phyloP scores from a whole-genome alignment of 2,888 invertebrate species.

The Polylopha cassiicola region DNA sequence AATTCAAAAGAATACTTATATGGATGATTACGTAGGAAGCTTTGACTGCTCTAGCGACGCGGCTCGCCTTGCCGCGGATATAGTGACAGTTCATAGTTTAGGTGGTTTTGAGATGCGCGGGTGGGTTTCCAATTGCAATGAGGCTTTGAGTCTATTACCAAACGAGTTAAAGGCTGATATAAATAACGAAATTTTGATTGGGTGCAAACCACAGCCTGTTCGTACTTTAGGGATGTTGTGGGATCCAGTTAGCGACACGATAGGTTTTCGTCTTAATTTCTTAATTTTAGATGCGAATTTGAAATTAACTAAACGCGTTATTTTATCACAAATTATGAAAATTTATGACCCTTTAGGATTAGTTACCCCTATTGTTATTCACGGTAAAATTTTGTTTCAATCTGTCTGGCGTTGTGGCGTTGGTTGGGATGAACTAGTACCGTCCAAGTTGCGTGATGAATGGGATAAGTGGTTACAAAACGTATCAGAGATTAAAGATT shows the following conservation, averaged over 20 bases:
- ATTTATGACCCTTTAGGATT: conserved; percentile 31
- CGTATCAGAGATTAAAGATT: not conserved
- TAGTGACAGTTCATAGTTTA: not conserved
- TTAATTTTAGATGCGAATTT: too few relatives aligned
- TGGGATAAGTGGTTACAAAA: too few relatives aligned
- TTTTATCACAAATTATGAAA: conserved; percentile 30
- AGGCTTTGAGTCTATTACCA: too few relatives aligned
- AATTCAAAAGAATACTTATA: not conserved
- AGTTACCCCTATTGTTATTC: conserved; percentile 1
- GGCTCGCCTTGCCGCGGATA: not conserved
- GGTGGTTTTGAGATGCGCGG: not conserved
- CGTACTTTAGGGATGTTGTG: conserved; percentile 4
- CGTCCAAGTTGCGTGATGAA: too few relatives aligned
- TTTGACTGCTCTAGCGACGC: not conserved
- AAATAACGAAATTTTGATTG: too few relatives aligned
- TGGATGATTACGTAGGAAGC: conserved; percentile 2
- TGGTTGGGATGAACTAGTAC: conserved; percentile 25
- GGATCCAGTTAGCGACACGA: not conserved
- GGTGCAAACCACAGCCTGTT: too few relatives aligned
- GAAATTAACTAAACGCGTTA: conserved; percentile 29
- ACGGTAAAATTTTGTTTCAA: not conserved
- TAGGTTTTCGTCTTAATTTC: conserved; percentile 2
- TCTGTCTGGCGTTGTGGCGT: conserved; percentile 18
- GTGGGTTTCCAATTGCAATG: not conserved
- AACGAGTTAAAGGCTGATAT: too few relatives aligned